Conservation (phyloP, 2,113 vertebrate species). For the Montifringilla adamsi region DNA sequence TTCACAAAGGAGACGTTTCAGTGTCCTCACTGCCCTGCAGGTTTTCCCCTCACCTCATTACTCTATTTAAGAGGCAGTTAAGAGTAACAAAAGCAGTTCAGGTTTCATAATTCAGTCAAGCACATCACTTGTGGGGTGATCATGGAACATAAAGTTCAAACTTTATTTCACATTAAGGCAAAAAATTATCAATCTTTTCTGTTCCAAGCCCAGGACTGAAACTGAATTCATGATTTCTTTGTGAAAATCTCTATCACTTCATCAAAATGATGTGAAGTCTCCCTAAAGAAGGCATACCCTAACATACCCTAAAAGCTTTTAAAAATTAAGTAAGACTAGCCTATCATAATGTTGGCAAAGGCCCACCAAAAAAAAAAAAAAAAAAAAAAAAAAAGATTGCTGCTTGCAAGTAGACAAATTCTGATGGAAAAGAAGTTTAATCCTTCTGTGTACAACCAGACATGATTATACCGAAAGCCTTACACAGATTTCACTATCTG, state of each 20-base stretch:
- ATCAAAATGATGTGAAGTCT: background rate
- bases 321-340: background rate
- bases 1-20: background rate
- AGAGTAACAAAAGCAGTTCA: background rate
- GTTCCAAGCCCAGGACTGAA: background rate
- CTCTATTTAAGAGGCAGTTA: background rate
- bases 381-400: background rate
- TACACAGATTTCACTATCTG: background rate
- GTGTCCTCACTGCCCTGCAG: background rate
- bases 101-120: background rate
- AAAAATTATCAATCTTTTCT: background rate
- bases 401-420: background rate
- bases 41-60: background rate
- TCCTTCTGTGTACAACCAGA: background rate
- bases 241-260: background rate
- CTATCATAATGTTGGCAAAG: background rate
- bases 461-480: background rate
- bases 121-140: fast-evolving
- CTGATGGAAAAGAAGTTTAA: background rate
- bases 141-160: background rate
- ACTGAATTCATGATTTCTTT: background rate
- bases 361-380: background rate
- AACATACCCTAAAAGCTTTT: background rate
- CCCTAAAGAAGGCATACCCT: too few relatives aligned
- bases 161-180: background rate